A percentile compares a stretch with the other conserved stretches of the same genome.
These are phyloP conservation scores for Drosophila sucinea DNA, from an alignment of 1,140 invertebrate species.

Conservation along the genomic window DNA sequence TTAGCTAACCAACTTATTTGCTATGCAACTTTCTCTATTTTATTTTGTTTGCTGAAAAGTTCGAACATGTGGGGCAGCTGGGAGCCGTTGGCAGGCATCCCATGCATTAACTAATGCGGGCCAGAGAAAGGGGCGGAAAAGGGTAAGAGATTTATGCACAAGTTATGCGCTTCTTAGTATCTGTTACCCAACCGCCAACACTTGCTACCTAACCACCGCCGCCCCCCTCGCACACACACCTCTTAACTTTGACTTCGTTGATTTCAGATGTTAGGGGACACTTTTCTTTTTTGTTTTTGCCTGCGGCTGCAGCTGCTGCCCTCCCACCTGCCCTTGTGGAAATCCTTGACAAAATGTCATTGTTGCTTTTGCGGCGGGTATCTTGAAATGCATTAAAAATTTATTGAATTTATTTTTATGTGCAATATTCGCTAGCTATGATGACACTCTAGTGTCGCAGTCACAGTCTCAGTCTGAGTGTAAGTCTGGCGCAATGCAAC, in stretches of 20 bases:
- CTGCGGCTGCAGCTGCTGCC: background rate
- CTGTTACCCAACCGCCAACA: conserved; percentile 6
- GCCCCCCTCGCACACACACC: background rate
- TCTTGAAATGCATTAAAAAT: conserved; percentile 71
- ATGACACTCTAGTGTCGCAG: background rate
- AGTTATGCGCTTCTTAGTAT: conserved; percentile 63
- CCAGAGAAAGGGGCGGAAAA: background rate
- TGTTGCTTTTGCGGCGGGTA: conserved; percentile 49
- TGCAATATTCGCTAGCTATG: conserved; percentile 10
- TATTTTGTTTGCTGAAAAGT: conserved; percentile 44
- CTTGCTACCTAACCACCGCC: background rate
- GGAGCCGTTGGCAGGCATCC: conserved; percentile 3
- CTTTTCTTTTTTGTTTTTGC: background rate
- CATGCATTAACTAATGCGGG: conserved; percentile 4
- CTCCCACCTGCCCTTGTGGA: conserved; percentile 43
- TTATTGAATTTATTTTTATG: conserved; percentile 76
- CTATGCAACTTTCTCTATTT: conserved; percentile 37
- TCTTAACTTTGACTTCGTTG: background rate
- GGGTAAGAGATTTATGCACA: conserved; percentile 63
- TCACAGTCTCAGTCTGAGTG: conserved; percentile 11
- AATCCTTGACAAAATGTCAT: conserved; percentile 50
- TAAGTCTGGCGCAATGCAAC: conserved; percentile 20
- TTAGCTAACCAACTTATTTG: conserved; percentile 64
- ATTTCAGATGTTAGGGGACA: conserved; percentile 6
- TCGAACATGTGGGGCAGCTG: conserved; percentile 50